These are phyloP conservation scores for Trematomus loennbergii DNA, from an alignment of 2,113 vertebrate species.

Conservation along the genomic window DNA sequence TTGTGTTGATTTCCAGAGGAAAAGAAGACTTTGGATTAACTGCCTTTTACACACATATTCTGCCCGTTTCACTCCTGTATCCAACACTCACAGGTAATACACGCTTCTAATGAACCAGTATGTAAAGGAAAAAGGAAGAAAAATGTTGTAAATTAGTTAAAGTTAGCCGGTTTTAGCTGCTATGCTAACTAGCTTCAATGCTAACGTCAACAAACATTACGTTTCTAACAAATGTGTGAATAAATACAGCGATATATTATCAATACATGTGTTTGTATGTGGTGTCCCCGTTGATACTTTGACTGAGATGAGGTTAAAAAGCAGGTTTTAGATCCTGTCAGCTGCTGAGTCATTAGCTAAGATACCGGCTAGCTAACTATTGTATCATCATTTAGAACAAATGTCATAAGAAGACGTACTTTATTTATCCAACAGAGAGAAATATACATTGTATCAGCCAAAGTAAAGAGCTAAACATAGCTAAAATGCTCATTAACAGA, in stretches of 20 bases:
- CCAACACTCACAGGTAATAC: slow-evolving; percentile 77
- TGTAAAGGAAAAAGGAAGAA: slow-evolving; percentile 3
- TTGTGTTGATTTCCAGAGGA: slow-evolving; percentile 79
- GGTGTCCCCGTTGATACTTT: not conserved
- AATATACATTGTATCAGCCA: too few species aligned
- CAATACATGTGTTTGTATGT: slow-evolving; percentile 19
- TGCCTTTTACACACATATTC: slow-evolving; percentile 41
- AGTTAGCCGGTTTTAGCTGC: slow-evolving; percentile 70
- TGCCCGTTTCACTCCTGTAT: slow-evolving; percentile 28
- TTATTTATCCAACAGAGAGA: too few species aligned
- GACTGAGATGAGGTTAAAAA: not conserved
- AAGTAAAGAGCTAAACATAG: too few species aligned
- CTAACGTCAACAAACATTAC: slow-evolving; percentile 67
- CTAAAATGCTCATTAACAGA: too few species aligned
- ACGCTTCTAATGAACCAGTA: slow-evolving; percentile 8
- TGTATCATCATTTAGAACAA: slow-evolving; percentile 39
- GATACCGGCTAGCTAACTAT: slow-evolving; percentile 72
- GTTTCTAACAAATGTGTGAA: slow-evolving; percentile 5
- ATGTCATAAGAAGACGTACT: too few species aligned
- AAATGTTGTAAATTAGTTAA: slow-evolving; percentile 3
- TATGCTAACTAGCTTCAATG: slow-evolving; percentile 61
- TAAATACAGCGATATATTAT: not conserved
- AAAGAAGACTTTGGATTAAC: slow-evolving; percentile 73
- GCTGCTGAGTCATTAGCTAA: slow-evolving; percentile 85
- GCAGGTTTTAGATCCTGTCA: slow-evolving; percentile 29